phyloP scores from a whole-genome alignment of 2,113 vertebrate genomes.

The Colossoma macropomum region DNA sequence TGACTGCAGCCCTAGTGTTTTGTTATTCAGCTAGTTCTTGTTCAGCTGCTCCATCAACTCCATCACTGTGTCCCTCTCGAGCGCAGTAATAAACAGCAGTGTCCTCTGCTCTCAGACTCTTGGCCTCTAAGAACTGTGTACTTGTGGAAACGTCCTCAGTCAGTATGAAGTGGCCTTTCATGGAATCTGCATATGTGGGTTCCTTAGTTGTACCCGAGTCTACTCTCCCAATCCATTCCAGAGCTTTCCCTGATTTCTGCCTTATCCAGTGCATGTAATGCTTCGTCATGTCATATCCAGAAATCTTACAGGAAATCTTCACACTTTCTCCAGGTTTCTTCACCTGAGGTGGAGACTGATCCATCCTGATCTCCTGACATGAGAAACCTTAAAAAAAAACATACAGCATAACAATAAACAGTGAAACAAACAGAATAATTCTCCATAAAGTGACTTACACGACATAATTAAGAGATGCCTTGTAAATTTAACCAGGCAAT shows the following conservation, averaged over 20 bases:
- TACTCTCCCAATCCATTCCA: constrained; percentile 12
- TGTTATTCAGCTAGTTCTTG: too few relatives aligned
- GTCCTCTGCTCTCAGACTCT: neutral
- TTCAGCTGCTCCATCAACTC: too few relatives aligned
- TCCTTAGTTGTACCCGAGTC: too few relatives aligned
- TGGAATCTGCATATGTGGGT: too few relatives aligned
- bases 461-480: too few relatives aligned
- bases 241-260: constrained; percentile 22
- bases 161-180: too few relatives aligned
- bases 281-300: constrained; percentile 29
- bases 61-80: too few relatives aligned
- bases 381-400: neutral
- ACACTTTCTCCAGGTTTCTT: neutral
- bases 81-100: too few relatives aligned
- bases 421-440: neutral
- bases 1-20: too few relatives aligned
- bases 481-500: too few relatives aligned
- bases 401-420: neutral
- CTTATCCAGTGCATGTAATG: neutral
- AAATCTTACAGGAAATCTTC: neutral
- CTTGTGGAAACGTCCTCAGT: too few relatives aligned
- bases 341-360: neutral
- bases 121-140: neutral
- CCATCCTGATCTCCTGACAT: neutral
- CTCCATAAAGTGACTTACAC: too few relatives aligned